These are phyloP conservation scores for Cryptoprocta ferox DNA, from an alignment of 2,797 vertebrate species.

Conservation along the genomic window DNA sequence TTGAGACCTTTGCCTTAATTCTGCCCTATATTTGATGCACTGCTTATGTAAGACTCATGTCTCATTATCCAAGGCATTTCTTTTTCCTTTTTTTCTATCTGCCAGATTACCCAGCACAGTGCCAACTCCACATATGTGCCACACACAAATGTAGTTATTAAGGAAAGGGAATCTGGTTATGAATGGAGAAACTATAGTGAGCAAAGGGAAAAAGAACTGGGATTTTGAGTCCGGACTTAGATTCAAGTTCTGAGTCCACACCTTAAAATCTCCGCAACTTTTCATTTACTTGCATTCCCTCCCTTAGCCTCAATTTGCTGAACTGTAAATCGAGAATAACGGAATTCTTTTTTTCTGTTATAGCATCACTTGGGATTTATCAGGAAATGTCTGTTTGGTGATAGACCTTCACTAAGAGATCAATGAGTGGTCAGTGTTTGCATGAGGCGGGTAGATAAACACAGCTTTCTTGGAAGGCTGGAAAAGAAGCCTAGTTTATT, in stretches of 20 bases:
- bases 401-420: neutral
- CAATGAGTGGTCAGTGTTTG: neutral
- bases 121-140: neutral
- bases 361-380: neutral
- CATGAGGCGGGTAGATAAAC: neutral
- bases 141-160: neutral
- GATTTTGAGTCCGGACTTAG: neutral
- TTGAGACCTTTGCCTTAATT: neutral
- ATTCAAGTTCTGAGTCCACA: neutral
- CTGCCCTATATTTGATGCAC: neutral
- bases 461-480: conserved; percentile 39
- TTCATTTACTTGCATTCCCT: neutral
- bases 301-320: neutral
- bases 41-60: neutral
- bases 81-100: conserved; percentile 10
- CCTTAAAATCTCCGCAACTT: neutral
- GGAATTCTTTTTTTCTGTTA: neutral
- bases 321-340: neutral
- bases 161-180: neutral
- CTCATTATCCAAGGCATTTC: neutral
- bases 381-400: neutral
- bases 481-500: conserved; percentile 47
- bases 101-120: neutral
- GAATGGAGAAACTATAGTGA: neutral
- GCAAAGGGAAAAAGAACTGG: neutral